Percentiles rank a stretch among this genome's conserved stretches.
phyloP scores from a whole-genome alignment of 2,113 vertebrate species.

The Coptodon bakossiorum region DNA sequence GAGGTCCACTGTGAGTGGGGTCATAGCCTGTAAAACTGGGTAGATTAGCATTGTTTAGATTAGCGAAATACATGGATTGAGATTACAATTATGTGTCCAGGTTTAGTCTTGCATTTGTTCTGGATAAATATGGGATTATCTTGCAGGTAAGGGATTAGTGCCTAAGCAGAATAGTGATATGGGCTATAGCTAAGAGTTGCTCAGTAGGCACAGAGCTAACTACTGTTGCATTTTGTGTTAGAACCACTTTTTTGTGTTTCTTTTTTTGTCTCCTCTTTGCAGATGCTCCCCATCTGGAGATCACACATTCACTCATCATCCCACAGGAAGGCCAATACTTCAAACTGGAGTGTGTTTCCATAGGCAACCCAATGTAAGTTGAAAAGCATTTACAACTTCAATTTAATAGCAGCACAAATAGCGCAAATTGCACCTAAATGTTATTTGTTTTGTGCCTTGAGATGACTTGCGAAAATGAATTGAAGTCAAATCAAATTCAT shows the following conservation, averaged over 20 bases:
- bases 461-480: background rate
- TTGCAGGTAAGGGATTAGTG: constrained; percentile 63
- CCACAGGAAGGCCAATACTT: constrained; percentile 96
- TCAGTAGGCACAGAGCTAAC: constrained; percentile 24
- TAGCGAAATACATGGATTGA: constrained; percentile 34
- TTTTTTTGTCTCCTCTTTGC: constrained; percentile 56
- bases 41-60: constrained; percentile 7
- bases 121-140: constrained; percentile 63
- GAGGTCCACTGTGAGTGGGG: constrained; percentile 96
- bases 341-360: constrained; percentile 93
- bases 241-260: constrained; percentile 6
- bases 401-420: background rate
- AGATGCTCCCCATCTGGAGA: constrained; percentile 93
- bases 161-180: constrained; percentile 26
- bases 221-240: constrained; percentile 16
- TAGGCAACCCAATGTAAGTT: constrained; percentile 97
- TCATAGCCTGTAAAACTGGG: constrained; percentile 2
- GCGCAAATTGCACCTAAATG: background rate
- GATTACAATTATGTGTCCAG: constrained; percentile 43
- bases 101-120: constrained; percentile 55
- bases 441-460: background rate
- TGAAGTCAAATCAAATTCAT: background rate
- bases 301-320: constrained; percentile 83
- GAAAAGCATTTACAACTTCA: background rate
- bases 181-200: constrained; percentile 26